A percentile compares a stretch with the other conserved stretches of the same genome.
Conservation (phyloP, 2,888 invertebrate species). For the Dichetophora obliterata region DNA sequence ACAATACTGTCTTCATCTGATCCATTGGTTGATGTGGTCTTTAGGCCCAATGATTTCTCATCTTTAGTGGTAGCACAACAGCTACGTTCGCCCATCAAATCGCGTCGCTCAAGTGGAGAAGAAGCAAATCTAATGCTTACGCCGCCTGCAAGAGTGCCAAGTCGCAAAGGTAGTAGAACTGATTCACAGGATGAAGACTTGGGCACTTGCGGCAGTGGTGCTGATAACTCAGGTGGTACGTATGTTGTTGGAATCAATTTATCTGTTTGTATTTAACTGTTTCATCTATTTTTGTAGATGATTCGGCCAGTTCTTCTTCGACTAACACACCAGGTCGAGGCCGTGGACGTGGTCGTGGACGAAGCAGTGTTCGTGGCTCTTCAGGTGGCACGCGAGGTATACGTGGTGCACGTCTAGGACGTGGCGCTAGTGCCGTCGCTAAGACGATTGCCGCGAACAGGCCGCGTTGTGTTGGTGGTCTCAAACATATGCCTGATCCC, state of each 20-base stretch:
- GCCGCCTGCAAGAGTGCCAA: conserved; percentile 38
- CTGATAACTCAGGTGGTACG: conserved; percentile 62
- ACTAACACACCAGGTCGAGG: conserved; percentile 53
- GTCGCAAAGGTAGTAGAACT: conserved; percentile 51
- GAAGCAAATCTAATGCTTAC: conserved; percentile 25
- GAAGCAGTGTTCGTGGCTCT: conserved; percentile 56
- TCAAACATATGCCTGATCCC: conserved; percentile 66
- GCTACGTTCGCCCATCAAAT: conserved; percentile 50
- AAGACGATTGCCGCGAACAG: conserved; percentile 62
- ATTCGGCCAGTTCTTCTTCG: conserved; percentile 49
- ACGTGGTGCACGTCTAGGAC: conserved; percentile 58
- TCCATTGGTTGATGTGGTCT: conserved; percentile 63
- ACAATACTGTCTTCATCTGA: conserved; percentile 65
- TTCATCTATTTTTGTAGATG: conserved; percentile 44
- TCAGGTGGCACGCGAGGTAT: conserved; percentile 53
- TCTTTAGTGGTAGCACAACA: conserved; percentile 64
- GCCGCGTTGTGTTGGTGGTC: conserved; percentile 65
- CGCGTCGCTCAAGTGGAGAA: conserved; percentile 41
- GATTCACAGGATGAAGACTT: conserved; percentile 58
- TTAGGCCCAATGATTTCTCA: conserved; percentile 67
- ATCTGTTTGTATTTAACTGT: not conserved
- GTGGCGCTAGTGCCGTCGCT: conserved; percentile 66
- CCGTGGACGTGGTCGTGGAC: conserved; percentile 59
- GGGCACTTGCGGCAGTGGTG: conserved; percentile 50
- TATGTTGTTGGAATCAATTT: not conserved